phyloP scores from a whole-genome alignment of 2,888 invertebrate species.

The Abscondita cerata region DNA sequence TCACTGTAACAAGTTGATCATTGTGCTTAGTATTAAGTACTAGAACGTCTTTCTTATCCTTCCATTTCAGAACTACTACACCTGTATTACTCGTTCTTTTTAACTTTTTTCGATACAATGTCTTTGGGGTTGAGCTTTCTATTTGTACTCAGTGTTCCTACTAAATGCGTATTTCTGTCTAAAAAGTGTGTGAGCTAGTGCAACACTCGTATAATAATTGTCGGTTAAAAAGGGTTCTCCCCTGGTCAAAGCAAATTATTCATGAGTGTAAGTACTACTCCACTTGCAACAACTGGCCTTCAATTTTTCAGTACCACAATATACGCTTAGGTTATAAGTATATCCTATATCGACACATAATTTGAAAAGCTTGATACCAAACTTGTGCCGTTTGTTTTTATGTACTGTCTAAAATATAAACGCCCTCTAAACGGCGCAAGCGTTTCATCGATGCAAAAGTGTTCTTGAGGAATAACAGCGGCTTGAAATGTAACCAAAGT shows the following conservation, averaged over 20 bases:
- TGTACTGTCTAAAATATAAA: neutral
- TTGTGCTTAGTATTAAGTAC: neutral
- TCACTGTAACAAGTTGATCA: neutral
- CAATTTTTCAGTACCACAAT: neutral
- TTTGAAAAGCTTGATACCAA: too few relatives aligned
- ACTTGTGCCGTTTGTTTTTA: neutral
- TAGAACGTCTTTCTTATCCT: too few relatives aligned
- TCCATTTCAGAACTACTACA: neutral
- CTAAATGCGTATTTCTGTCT: neutral
- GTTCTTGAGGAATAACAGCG: neutral
- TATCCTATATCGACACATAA: too few relatives aligned
- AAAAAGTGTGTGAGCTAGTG: neutral
- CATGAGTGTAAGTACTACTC: neutral
- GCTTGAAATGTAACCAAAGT: neutral
- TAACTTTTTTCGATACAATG: neutral
- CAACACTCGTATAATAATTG: neutral
- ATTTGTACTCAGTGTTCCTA: neutral
- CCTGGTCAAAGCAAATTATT: neutral
- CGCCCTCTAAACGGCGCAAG: neutral
- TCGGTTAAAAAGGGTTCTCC: neutral
- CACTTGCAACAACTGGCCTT: neutral
- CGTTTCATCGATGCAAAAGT: neutral
- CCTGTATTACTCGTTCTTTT: neutral
- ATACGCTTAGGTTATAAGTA: too few relatives aligned
- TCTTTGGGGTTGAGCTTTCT: neutral